phyloP scores from a whole-genome alignment of 2,888 invertebrate genomes.

The Ochropleura plecta region DNA sequence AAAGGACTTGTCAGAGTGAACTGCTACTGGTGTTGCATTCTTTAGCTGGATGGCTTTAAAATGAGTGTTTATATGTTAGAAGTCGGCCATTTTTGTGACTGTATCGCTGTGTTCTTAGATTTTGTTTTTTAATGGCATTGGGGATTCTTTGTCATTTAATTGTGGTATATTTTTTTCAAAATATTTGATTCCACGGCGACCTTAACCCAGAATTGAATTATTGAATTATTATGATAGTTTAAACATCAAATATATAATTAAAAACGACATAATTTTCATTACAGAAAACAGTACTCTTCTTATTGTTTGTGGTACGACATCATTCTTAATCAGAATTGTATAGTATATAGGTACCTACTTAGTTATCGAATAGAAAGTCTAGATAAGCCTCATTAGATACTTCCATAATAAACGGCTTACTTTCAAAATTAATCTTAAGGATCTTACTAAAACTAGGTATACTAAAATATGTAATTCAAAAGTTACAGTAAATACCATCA shows the following conservation, averaged over 20 bases:
- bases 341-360: no score
- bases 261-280: no score
- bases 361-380: background rate
- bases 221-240: no score
- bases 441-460: background rate
- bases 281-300: no score
- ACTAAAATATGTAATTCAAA: background rate
- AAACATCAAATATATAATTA: no score
- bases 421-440: background rate
- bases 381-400: background rate
- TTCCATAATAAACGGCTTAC: background rate
- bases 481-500: background rate
- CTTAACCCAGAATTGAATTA: no score
- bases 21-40: constrained; percentile 12
- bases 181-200: no score
- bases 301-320: no score
- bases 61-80: background rate
- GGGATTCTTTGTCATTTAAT: no score
- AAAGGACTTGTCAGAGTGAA: constrained; percentile 16
- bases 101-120: background rate
- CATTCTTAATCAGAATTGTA: no score
- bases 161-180: no score
- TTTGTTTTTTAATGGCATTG: no score
- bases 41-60: constrained; percentile 11
- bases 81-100: background rate